Base-by-base conservation (phyloP, 2,888 invertebrate genomes). In the Ceratothoa steindachneri region DNA sequence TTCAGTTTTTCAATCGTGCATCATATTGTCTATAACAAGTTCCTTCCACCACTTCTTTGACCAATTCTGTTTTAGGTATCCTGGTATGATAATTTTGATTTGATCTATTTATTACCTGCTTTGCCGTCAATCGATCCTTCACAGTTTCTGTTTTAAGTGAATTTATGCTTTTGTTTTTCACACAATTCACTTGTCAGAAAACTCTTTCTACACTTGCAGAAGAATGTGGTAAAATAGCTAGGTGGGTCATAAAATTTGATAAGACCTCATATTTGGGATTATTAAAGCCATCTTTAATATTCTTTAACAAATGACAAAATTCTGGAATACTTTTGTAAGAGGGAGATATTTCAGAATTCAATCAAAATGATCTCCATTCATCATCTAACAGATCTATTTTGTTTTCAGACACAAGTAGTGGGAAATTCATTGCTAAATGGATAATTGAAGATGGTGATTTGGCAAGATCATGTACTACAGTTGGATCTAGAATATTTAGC, bases 221-320 rank as follows among this genome's bases (percentile, higher is more conserved):
- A 24, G 69, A 69, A 1, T 53, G 69, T 9, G 70, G 70, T 15
- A 70, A 24, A 55, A 70, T 55, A n/a, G 70, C 60, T 30, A 70
- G n/a, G 15, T 52, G 28, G 1, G 64, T 30, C 55, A 70, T 60
- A 19, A 30, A 70, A 29, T 27, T 64, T 5, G 55, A 69, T 24
- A 69, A 15, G 2, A 52, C 2, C 28, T 4, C 24, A 24, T 69
- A 53, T 22, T 70, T 55, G n/a, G 7, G 15, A 29, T 60, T 30
- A 19, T 29, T n/a, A 4, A 70, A 22, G 7, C 30, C 55, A 28
- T 55, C 55, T 51, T 55, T 71, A 12, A 60, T n/a, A 30, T 30
- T 41, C n/a, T 30, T 29, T 15, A 67, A 31, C 41, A 31, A 29
- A 30, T 67, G 31, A 30, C 67, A 67, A 30, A 31, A 30, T 67